Conservation (phyloP, 2,113 vertebrate species). For the Eurystomus gularis region DNA sequence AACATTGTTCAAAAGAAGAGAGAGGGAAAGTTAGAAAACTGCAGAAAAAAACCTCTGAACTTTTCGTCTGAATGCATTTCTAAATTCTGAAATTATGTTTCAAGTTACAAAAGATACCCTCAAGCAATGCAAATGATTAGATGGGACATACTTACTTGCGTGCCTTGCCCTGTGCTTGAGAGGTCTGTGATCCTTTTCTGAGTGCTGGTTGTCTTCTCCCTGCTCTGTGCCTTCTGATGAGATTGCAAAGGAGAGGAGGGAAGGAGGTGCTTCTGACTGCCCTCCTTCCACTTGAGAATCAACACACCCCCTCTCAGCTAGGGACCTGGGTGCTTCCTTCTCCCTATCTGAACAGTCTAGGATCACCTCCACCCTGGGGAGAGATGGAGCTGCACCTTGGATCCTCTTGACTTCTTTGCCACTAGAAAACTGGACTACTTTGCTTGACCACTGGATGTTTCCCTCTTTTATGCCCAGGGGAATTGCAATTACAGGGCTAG, state of each 20-base stretch:
- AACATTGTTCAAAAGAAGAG: not conserved
- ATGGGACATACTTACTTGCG: conserved; percentile 86
- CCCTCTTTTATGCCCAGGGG: conserved; percentile 33
- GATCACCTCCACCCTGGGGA: conserved; percentile 83
- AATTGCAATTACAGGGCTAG: conserved; percentile 7
- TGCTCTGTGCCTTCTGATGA: conserved; percentile 82
- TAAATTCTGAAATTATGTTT: not conserved
- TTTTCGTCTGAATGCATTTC: not conserved
- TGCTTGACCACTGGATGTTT: conserved; percentile 64
- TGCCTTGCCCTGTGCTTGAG: conserved; percentile 92
- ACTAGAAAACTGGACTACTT: conserved; percentile 70
- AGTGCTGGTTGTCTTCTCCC: conserved; percentile 81
- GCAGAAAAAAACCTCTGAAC: not conserved
- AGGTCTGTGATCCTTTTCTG: conserved; percentile 85
- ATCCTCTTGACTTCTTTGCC: conserved; percentile 70
- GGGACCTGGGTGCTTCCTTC: conserved; percentile 75
- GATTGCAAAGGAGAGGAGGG: conserved; percentile 85
- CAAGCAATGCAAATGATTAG: not conserved
- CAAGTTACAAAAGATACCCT: not conserved
- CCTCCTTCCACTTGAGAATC: conserved; percentile 87
- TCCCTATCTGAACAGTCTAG: conserved; percentile 76
- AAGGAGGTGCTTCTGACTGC: conserved; percentile 82
- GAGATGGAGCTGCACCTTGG: conserved; percentile 58
- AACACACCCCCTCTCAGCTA: conserved; percentile 78
- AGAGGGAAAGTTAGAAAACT: not conserved